Evolutionary conservation across 37 sponge, comb jelly and placozoan genomes (phyloP).

Genomic region (Dysidea cf. avara): DNA sequence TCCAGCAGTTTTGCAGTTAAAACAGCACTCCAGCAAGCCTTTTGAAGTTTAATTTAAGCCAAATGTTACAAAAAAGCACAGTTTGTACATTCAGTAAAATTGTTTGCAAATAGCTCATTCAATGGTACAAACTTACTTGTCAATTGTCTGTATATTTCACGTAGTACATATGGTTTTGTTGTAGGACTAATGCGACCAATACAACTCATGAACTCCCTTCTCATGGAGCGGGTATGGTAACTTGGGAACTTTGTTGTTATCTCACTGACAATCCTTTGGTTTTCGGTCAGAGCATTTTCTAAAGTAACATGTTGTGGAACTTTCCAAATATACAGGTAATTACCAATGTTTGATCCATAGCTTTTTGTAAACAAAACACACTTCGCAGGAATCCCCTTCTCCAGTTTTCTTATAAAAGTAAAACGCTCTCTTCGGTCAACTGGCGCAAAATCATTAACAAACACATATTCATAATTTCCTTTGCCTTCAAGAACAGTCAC

Average conservation of each 20-base stretch:
- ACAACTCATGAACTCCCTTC: background rate
- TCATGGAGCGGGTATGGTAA: conserved; percentile 13
- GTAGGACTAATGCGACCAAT: conserved; percentile 5
- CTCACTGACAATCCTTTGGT: background rate
- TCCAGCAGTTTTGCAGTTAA: no score
- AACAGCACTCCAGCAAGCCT: no score
- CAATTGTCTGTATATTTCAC: conserved; percentile 2
- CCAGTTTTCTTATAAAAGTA: background rate
- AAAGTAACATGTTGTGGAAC: background rate
- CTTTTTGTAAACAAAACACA: background rate
- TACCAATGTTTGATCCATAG: background rate
- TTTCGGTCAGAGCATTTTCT: background rate
- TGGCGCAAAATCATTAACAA: background rate
- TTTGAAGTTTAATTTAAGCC: no score
- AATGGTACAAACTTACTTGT: no score
- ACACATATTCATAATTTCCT: background rate
- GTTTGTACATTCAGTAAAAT: no score
- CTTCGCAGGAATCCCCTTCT: background rate
- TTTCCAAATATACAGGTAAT: conserved; percentile 15
- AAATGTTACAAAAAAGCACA: no score
- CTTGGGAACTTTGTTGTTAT: background rate
- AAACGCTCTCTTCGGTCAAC: background rate
- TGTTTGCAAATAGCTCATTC: no score
- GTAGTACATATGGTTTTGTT: background rate
- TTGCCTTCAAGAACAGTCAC: background rate